Conservation (phyloP, 2,888 invertebrate genomes). For the Drosophila siamana region DNA sequence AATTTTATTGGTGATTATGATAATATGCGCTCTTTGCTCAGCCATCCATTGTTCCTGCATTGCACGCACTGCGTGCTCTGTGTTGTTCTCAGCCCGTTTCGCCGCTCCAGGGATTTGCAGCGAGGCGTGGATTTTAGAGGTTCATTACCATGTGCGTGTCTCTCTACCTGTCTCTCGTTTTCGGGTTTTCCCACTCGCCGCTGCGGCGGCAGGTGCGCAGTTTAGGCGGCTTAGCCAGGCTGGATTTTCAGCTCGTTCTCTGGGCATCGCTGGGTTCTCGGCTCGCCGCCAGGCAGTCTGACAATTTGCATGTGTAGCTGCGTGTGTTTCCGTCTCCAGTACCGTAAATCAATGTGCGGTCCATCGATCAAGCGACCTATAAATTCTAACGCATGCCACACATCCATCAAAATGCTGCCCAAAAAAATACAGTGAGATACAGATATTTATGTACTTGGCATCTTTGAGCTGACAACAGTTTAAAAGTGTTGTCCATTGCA, state of each 20-base stretch:
- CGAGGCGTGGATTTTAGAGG: conserved; percentile 82
- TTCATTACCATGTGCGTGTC: conserved; percentile 62
- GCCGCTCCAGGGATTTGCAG: conserved; percentile 53
- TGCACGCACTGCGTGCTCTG: too few species aligned
- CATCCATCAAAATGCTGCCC: conserved; percentile 67
- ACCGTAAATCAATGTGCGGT: conserved; percentile 66
- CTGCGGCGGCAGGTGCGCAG: conserved; percentile 61
- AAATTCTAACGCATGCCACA: conserved; percentile 81
- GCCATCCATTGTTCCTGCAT: conserved; percentile 58
- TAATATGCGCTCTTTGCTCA: conserved; percentile 62
- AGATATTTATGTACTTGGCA: conserved; percentile 32
- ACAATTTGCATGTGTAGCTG: conserved; percentile 65
- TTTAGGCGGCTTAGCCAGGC: conserved; percentile 46
- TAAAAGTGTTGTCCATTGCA: conserved; percentile 64
- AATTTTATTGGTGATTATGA: conserved; percentile 81
- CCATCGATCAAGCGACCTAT: conserved; percentile 73
- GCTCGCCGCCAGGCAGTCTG: conserved; percentile 70
- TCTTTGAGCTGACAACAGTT: conserved; percentile 61
- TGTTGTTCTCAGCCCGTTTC: too few species aligned
- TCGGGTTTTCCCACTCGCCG: conserved; percentile 58
- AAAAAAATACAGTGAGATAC: conserved; percentile 18
- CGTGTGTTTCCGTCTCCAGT: conserved; percentile 4
- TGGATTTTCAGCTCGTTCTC: background rate
- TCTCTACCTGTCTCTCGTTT: conserved; percentile 27
- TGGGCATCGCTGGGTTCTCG: conserved; percentile 1